A percentile compares a stretch with the other conserved stretches of the same genome.
phyloP scores from a whole-genome alignment of 2,113 vertebrate species.

The Elephantulus edwardii region DNA sequence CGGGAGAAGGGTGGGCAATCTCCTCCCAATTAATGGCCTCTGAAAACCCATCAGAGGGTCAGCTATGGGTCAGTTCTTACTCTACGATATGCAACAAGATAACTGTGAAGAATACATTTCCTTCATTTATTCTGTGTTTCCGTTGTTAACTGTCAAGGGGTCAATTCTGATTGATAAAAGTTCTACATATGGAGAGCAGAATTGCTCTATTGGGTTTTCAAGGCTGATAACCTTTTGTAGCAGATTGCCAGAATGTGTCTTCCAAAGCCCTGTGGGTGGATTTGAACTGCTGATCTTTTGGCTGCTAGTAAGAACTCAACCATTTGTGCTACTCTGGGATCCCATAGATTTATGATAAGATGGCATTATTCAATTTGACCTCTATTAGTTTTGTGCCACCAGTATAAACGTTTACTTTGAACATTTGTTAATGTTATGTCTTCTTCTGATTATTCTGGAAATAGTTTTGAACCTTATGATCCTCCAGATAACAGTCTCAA shows the following conservation, averaged over 20 bases:
- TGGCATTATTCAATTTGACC: too few relatives aligned
- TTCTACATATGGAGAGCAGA: background rate
- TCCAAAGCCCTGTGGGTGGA: background rate
- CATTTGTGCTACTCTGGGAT: too few relatives aligned
- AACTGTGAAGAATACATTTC: too few relatives aligned
- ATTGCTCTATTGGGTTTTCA: background rate
- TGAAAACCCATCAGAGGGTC: too few relatives aligned
- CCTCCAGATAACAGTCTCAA: background rate
- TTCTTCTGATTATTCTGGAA: too few relatives aligned
- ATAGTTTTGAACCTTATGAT: conserved; percentile 1
- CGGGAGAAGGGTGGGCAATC: too few relatives aligned
- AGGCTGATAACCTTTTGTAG: background rate
- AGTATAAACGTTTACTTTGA: background rate
- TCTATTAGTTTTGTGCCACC: background rate
- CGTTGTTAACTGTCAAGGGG: background rate
- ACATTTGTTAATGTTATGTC: too few relatives aligned
- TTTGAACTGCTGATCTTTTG: background rate
- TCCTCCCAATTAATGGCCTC: too few relatives aligned
- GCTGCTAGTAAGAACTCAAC: background rate
- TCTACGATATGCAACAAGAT: too few relatives aligned
- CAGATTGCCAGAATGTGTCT: background rate
- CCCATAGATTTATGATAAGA: background rate
- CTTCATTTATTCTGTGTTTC: background rate
- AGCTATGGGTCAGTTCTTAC: too few relatives aligned
- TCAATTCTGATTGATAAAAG: background rate